phyloP scores from a whole-genome alignment of 92 coral and sea anemone genomes.

The Galaxea fascicularis region DNA sequence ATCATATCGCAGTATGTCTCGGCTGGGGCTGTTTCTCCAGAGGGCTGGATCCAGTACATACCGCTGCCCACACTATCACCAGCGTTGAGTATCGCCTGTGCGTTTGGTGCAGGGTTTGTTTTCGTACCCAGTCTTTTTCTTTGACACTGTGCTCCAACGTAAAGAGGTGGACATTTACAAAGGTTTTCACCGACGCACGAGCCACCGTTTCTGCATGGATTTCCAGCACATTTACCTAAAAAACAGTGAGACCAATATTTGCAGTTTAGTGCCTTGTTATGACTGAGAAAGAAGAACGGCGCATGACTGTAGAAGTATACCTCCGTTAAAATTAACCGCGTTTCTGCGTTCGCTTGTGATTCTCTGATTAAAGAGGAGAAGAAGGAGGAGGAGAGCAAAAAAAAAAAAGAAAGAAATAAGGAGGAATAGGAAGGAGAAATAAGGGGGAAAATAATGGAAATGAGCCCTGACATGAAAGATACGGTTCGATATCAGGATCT shows the following conservation, averaged over 20 bases:
- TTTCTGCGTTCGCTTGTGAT: too few relatives aligned
- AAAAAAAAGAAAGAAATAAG: too few relatives aligned
- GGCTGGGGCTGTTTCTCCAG: slow-evolving; percentile 78
- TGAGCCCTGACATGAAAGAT: too few relatives aligned
- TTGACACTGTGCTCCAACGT: slow-evolving; percentile 69
- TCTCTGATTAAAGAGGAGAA: too few relatives aligned
- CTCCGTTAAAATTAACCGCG: too few relatives aligned
- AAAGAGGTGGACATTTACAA: slow-evolving; percentile 70
- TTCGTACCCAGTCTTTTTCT: slow-evolving; percentile 77
- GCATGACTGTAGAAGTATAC: too few relatives aligned
- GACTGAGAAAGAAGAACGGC: too few relatives aligned
- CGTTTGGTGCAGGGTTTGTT: slow-evolving; percentile 86
- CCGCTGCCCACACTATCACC: slow-evolving; percentile 90
- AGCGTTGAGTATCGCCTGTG: slow-evolving; percentile 86
- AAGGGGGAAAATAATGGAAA: too few relatives aligned
- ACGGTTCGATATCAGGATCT: too few relatives aligned
- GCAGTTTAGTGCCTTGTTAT: too few relatives aligned
- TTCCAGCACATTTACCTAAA: slow-evolving; percentile 53
- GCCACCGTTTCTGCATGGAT: slow-evolving; percentile 81
- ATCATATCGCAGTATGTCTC: slow-evolving; percentile 91
- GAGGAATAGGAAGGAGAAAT: too few relatives aligned
- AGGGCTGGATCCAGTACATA: slow-evolving; percentile 96
- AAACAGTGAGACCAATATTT: neutral
- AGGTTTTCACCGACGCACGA: slow-evolving; percentile 70
- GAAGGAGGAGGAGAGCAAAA: too few relatives aligned